Conservation (phyloP, 2,113 vertebrate genomes). For the Ceuthmochares aereus region DNA sequence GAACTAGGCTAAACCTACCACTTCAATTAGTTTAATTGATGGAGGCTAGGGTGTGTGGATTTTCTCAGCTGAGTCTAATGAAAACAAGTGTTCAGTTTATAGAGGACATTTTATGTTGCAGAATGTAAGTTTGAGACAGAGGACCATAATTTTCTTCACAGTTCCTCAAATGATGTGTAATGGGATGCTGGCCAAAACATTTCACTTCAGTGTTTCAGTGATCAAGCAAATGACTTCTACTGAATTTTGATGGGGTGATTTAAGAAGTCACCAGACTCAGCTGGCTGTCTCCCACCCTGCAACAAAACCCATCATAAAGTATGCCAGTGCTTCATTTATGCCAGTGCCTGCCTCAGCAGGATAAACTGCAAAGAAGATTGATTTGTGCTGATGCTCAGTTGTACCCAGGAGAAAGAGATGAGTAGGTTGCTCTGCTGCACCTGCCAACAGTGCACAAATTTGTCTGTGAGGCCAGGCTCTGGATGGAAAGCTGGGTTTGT, state of each 20-base stretch:
- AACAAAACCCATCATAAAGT: not conserved
- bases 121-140: not conserved
- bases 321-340: not conserved
- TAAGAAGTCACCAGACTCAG: slow-evolving; percentile 18
- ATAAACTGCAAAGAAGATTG: not conserved
- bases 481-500: not conserved
- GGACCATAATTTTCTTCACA: slow-evolving; percentile 11
- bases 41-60: slow-evolving; percentile 31
- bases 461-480: not conserved
- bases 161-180: not conserved
- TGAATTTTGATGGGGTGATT: slow-evolving; percentile 36
- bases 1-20: slow-evolving; percentile 41
- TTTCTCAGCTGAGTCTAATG: slow-evolving; percentile 52
- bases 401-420: not conserved
- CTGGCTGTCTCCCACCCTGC: not conserved
- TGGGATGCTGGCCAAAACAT: slow-evolving; percentile 6
- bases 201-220: not conserved
- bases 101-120: slow-evolving; percentile 17
- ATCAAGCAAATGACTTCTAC: not conserved
- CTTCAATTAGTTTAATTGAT: slow-evolving; percentile 70
- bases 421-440: not conserved
- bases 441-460: accelerated
- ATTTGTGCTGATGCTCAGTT: not conserved
- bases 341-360: not conserved
- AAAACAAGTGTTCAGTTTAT: slow-evolving; percentile 38